Conservation (phyloP, 2,888 invertebrate species). For the Stratiomys singularior region DNA sequence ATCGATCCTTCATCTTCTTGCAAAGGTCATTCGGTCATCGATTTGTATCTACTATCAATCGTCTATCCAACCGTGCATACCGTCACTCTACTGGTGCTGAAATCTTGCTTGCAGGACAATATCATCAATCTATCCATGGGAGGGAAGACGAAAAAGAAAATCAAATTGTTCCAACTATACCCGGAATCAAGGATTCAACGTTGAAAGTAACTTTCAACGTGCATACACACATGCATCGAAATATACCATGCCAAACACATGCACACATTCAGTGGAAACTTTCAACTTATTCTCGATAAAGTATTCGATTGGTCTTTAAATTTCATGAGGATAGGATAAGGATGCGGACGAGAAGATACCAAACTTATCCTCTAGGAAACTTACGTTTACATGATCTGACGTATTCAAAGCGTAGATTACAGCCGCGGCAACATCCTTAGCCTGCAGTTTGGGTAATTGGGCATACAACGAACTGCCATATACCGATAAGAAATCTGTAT, state of each 20-base stretch:
- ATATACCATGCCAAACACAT: too few species aligned
- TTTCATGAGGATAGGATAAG: not conserved
- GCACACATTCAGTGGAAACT: constrained; percentile 6
- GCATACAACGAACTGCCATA: constrained; percentile 61
- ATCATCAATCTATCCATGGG: constrained; percentile 59
- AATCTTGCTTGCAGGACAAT: constrained; percentile 62
- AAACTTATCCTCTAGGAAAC: constrained; percentile 11
- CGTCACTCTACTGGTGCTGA: constrained; percentile 45
- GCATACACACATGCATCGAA: too few species aligned
- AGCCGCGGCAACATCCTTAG: constrained; percentile 72
- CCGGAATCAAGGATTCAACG: constrained; percentile 5
- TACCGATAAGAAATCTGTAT: constrained; percentile 67
- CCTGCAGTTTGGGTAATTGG: constrained; percentile 65
- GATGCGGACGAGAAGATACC: not conserved
- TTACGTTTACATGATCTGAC: constrained; percentile 71
- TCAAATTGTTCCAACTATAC: not conserved
- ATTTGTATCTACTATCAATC: not conserved
- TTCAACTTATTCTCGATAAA: constrained; percentile 6
- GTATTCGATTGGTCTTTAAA: not conserved
- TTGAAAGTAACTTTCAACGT: constrained; percentile 10
- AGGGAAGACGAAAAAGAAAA: constrained; percentile 38
- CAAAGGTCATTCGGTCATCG: constrained; percentile 7
- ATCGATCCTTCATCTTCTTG: not conserved
- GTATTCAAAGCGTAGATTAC: constrained; percentile 72
- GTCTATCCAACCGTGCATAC: constrained; percentile 6